A percentile compares a stretch with the other conserved stretches of the same genome.
These are phyloP conservation scores for Umimayanthus chanpuru DNA, from an alignment of 92 coral and sea anemone genomes.

Conservation along the genomic window DNA sequence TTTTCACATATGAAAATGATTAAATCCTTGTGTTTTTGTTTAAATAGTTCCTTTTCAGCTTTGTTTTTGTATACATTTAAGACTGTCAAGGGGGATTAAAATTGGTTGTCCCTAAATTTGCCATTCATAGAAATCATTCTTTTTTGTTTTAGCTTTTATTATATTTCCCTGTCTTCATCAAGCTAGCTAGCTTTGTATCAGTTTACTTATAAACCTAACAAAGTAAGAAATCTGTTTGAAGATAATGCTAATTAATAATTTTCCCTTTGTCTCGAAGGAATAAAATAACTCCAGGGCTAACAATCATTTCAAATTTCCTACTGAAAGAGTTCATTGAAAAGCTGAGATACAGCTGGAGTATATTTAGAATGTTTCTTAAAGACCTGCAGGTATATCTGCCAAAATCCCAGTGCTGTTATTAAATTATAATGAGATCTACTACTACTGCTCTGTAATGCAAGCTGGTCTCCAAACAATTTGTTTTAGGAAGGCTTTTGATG, in stretches of 20 bases:
- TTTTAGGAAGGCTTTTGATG: neutral
- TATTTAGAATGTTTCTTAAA: constrained; percentile 14
- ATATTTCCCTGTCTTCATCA: neutral
- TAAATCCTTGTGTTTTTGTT: constrained; percentile 29
- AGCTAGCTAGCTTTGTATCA: neutral
- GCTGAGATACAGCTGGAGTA: neutral
- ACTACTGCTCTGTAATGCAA: constrained; percentile 54
- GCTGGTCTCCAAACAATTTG: neutral
- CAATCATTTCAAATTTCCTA: neutral
- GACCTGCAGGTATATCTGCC: constrained; percentile 32
- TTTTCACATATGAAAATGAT: constrained; percentile 28
- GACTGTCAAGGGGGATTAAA: neutral
- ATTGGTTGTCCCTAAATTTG: neutral
- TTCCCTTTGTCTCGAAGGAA: neutral
- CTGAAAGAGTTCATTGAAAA: neutral
- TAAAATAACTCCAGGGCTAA: neutral
- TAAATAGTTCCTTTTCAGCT: neutral
- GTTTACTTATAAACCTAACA: neutral
- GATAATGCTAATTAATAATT: neutral
- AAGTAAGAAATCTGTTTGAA: neutral
- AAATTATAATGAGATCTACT: constrained; percentile 61
- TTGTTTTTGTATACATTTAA: neutral
- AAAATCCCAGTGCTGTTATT: constrained; percentile 39
- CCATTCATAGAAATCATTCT: neutral
- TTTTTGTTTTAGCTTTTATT: neutral